These are phyloP conservation scores for Ypsolopha sequella DNA, from an alignment of 2,888 invertebrate species.

Conservation along the genomic window DNA sequence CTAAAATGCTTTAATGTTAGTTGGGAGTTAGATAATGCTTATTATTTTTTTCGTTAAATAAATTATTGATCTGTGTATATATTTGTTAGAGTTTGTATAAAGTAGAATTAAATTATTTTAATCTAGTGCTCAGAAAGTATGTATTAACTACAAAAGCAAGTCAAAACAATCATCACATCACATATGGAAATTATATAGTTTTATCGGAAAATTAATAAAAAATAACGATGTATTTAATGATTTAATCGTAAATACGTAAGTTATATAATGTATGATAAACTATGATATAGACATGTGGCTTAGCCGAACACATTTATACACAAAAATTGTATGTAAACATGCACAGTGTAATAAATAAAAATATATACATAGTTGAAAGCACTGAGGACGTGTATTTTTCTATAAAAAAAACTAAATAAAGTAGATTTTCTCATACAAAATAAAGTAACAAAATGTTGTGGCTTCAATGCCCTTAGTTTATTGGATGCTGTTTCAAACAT, in stretches of 20 bases:
- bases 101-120: constrained; percentile 49
- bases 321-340: constrained; percentile 8
- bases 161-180: background rate
- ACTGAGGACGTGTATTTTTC: constrained; percentile 69
- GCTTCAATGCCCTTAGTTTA: constrained; percentile 47
- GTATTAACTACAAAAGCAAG: background rate
- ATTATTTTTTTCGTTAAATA: constrained; percentile 22
- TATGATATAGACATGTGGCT: background rate
- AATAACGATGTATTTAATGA: background rate
- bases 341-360: constrained; percentile 33
- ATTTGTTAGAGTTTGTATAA: constrained; percentile 61
- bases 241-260: background rate
- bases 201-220: background rate
- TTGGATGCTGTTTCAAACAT: constrained; percentile 3
- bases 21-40: constrained; percentile 43
- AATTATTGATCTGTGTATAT: constrained; percentile 64
- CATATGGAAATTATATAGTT: background rate
- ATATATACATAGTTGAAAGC: constrained; percentile 37
- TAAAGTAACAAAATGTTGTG: constrained; percentile 29
- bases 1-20: constrained; percentile 64
- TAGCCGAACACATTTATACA: background rate
- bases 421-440: constrained; percentile 38
- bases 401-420: constrained; percentile 33
- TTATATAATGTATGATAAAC: background rate
- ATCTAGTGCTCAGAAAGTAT: constrained; percentile 28